A percentile compares a stretch with the other conserved stretches of the same genome.
phyloP scores from a whole-genome alignment of 1,140 invertebrate genomes.

The Heliothis subflexa region DNA sequence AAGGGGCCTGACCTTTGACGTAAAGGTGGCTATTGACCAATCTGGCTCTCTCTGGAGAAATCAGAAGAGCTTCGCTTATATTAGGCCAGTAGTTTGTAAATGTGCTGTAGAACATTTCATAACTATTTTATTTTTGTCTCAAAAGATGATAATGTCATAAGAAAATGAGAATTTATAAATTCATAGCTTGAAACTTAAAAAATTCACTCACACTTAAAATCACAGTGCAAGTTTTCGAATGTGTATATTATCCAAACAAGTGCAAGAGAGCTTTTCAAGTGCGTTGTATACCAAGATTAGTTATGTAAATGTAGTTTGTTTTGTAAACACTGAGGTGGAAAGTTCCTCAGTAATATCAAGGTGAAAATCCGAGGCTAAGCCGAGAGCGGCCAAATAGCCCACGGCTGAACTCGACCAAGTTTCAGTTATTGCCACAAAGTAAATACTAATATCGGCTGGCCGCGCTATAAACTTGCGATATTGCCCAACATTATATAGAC shows the following conservation, averaged over 20 bases:
- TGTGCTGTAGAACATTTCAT: too few species aligned
- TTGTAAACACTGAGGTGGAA: constrained; percentile 27
- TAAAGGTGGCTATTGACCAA: not conserved
- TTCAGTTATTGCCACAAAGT: constrained; percentile 54
- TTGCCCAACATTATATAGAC: constrained; percentile 49
- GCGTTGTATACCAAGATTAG: constrained; percentile 12
- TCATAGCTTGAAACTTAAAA: not conserved
- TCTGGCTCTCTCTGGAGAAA: not conserved
- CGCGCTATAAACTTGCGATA: constrained; percentile 52
- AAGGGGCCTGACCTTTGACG: constrained; percentile 24
- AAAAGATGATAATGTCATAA: too few species aligned
- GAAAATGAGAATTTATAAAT: too few species aligned
- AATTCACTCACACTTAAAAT: not conserved
- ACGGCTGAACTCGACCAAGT: constrained; percentile 38
- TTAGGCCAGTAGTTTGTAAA: too few species aligned
- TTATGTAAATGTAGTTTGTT: constrained; percentile 35
- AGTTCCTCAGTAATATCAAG: constrained; percentile 35
- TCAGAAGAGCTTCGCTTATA: not conserved
- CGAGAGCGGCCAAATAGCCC: constrained; percentile 32
- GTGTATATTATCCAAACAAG: constrained; percentile 24
- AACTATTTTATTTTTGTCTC: too few species aligned
- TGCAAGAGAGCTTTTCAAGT: constrained; percentile 18
- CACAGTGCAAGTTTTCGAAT: constrained; percentile 21
- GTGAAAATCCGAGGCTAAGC: constrained; percentile 39
- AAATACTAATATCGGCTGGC: constrained; percentile 55